A percentile compares a stretch with the other conserved stretches of the same genome.
Evolutionary conservation across 2,888 invertebrate genomes (phyloP).

Genomic region (Metacarcinus magister): DNA sequence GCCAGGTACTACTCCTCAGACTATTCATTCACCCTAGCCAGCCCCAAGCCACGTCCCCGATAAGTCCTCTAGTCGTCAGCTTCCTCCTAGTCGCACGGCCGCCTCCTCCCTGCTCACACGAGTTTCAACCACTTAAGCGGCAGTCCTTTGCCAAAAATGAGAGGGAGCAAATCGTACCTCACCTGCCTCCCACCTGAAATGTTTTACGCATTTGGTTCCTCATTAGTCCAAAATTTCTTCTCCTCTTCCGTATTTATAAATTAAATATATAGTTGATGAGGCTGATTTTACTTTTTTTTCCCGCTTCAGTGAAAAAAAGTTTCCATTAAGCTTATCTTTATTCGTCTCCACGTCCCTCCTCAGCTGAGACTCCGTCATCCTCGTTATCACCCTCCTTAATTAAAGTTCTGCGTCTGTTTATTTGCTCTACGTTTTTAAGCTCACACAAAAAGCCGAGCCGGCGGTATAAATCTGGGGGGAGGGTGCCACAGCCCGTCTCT

Average conservation of each 20-base stretch:
- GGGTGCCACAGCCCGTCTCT: background rate
- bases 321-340: slow-evolving; percentile 29
- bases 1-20: background rate
- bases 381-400: background rate
- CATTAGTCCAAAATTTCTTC: background rate
- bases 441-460: background rate
- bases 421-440: slow-evolving; percentile 6
- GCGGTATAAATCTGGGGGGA: background rate
- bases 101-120: background rate
- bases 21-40: too few relatives aligned
- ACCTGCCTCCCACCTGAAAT: background rate
- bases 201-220: background rate
- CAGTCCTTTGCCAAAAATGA: background rate
- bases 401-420: background rate
- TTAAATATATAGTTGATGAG: background rate
- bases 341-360: background rate
- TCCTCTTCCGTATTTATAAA: background rate
- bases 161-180: background rate
- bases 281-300: background rate
- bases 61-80: background rate
- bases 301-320: background rate
- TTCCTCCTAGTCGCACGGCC: background rate
- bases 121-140: background rate
- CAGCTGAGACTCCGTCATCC: background rate
- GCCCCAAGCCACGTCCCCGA: background rate